A percentile compares a stretch with the other conserved stretches of the same genome.
phyloP scores from a whole-genome alignment of 1,140 invertebrate species.

The Lepidurus apus region DNA sequence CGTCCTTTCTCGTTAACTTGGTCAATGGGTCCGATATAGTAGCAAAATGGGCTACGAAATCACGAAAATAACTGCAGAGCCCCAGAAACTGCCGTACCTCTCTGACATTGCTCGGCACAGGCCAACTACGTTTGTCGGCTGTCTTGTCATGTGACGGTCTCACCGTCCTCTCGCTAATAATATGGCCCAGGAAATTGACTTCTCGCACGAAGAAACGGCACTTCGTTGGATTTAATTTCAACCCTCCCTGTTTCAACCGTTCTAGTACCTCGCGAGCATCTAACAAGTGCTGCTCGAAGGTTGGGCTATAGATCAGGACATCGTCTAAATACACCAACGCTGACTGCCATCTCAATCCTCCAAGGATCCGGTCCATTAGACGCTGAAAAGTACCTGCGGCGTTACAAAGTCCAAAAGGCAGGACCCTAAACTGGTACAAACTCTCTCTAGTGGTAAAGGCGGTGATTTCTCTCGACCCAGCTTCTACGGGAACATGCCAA shows the following conservation, averaged over 20 bases:
- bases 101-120: not conserved
- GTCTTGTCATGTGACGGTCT: slow-evolving; percentile 42
- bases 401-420: slow-evolving; percentile 42
- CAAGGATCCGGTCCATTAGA: slow-evolving; percentile 36
- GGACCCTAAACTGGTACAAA: slow-evolving; percentile 35
- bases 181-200: slow-evolving; percentile 39
- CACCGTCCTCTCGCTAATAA: slow-evolving; percentile 41
- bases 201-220: slow-evolving; percentile 38
- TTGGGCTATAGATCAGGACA: slow-evolving; percentile 29
- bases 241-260: slow-evolving; percentile 37
- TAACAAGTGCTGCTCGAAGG: slow-evolving; percentile 24
- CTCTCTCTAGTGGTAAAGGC: no score
- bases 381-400: slow-evolving; percentile 36
- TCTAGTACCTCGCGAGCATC: no score
- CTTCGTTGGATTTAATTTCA: slow-evolving; percentile 42
- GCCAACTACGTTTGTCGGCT: slow-evolving; percentile 23
- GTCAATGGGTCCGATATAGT: no score
- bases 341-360: slow-evolving; percentile 31
- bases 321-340: slow-evolving; percentile 41
- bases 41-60: slow-evolving; percentile 39
- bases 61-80: slow-evolving; percentile 30
- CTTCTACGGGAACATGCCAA: no score
- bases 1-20: no score
- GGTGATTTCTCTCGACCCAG: no score
- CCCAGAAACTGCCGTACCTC: slow-evolving; percentile 32